These are phyloP conservation scores for Zootermopsis nevadensis DNA, from an alignment of 2,888 invertebrate genomes.

Conservation along the genomic window DNA sequence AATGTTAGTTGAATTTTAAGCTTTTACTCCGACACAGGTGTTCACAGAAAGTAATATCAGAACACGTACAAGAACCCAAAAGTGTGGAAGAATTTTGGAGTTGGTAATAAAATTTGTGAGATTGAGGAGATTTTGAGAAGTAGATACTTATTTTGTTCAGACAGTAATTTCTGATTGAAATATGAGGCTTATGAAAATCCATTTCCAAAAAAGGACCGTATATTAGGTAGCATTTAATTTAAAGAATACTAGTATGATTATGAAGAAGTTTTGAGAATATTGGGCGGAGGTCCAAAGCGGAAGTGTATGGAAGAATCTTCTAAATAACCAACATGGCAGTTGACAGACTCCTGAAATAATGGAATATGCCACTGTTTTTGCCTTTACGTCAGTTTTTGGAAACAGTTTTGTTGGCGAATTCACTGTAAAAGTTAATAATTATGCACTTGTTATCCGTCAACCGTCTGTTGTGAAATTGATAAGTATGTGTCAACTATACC, in stretches of 20 bases:
- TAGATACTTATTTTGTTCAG: neutral
- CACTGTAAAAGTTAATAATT: neutral
- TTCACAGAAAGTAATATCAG: neutral
- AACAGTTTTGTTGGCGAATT: neutral
- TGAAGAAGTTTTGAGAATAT: constrained; percentile 27
- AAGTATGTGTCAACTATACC: neutral
- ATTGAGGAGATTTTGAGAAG: constrained; percentile 14
- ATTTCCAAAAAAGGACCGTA: neutral
- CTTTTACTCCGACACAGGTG: neutral
- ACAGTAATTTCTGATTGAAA: neutral
- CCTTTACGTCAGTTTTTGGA: neutral
- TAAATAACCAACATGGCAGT: constrained; percentile 55
- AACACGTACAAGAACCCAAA: neutral
- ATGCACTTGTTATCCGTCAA: neutral
- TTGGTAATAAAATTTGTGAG: neutral
- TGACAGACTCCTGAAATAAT: constrained; percentile 50
- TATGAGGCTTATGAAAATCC: constrained; percentile 3
- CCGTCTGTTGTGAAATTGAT: neutral
- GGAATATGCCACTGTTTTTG: constrained; percentile 16
- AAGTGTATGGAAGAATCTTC: constrained; percentile 51
- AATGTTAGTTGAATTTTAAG: neutral
- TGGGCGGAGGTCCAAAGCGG: constrained; percentile 54
- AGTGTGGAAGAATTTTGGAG: neutral
- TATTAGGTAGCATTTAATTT: constrained; percentile 12
- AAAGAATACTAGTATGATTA: neutral